phyloP scores from a whole-genome alignment of 92 coral and sea anemone genomes.

The Micromussa lordhowensis region DNA sequence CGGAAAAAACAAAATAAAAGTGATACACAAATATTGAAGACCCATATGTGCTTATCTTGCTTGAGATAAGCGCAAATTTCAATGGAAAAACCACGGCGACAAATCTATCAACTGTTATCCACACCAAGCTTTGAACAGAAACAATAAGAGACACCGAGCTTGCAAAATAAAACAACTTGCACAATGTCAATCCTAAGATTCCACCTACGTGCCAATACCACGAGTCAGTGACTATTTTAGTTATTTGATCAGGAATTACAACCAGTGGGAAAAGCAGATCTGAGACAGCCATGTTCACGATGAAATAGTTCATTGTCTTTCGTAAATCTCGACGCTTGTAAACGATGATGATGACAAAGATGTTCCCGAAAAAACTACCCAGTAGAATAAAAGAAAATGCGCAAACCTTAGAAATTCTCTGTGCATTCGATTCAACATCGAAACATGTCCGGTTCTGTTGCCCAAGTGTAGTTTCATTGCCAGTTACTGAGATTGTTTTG shows the following conservation, averaged over 20 bases:
- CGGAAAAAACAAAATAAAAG: too few species aligned
- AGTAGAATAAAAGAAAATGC: neutral
- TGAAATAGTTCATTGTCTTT: conserved; percentile 6
- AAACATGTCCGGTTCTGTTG: neutral
- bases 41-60: neutral
- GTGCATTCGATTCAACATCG: neutral
- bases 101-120: conserved; percentile 37
- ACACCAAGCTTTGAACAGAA: conserved; percentile 13
- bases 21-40: too few species aligned
- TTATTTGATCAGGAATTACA: neutral
- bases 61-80: conserved; percentile 17
- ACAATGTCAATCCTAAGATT: neutral
- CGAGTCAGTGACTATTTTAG: neutral
- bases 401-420: neutral
- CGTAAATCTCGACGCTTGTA: neutral
- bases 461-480: neutral
- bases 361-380: neutral
- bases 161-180: neutral
- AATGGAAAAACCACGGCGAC: conserved; percentile 9
- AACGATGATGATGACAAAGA: conserved; percentile 7
- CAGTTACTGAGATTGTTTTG: neutral
- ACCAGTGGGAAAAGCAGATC: neutral
- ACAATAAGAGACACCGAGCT: neutral
- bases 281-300: conserved; percentile 13
- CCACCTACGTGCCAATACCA: neutral